Base-by-base conservation (phyloP, 1,140 invertebrate species). In the Drosophila tropicalis region DNA sequence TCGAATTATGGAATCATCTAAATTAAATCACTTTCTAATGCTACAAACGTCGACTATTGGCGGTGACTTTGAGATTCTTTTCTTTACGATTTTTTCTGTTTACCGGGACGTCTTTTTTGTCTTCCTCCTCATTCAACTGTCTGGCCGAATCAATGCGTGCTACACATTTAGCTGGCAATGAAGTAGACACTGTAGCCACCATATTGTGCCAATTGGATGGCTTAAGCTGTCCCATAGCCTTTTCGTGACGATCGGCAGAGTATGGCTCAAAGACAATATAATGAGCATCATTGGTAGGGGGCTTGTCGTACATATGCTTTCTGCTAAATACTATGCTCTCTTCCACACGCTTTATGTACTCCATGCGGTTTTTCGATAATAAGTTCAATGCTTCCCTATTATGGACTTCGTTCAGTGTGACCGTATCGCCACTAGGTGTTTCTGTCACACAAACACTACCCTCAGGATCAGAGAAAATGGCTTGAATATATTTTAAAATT, bases 211-310 rank as follows among this genome's bases (percentile, higher is more conserved):
- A 82, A 13, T 68, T 71, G 32, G 55, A 55, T 36, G 47, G 70
- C 13, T 79, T 70, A 10, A 92, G 80, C 1, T 66, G 62, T 2
- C 87, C 66, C 55, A 86, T 73, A 25, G 95, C 93, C 41, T 94
- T 91, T 62, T 96, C 95, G 92, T 98, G 96, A 29, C 96, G 84
- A 54, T 95, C 94, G 9, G 95, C 94, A 86, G 95, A 94, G 91
- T 96, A 97, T 5, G 94, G 94, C 85, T 95, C 95, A 92, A 98
- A 97, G 40, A 94, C 94, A 60, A 98, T 96, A 69, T 97, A 97
- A 93, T 98, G 96, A 29, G 96, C 95, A 93, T 98, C 97, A 76
- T 97, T 95, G 39, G 94, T 94, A 0, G 94, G 93, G 22, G 96
- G 95, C 54, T 94, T 93, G 92, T 97, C 95, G 92, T 96, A 97